Conservation (phyloP, 2,888 invertebrate species). For the Elgonia sp. region DNA sequence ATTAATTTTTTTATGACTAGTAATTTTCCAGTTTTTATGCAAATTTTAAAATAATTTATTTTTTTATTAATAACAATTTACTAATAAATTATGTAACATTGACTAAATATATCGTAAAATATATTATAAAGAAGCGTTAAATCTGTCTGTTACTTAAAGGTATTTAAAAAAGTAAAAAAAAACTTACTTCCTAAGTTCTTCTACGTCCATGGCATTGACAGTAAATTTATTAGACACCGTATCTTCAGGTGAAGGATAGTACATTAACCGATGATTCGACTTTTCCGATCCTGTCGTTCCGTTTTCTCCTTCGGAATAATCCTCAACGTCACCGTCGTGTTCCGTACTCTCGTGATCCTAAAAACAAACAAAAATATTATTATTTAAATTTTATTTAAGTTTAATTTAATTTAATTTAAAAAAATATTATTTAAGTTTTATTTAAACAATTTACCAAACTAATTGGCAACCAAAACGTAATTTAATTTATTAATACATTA, state of each 20-base stretch:
- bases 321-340: constrained; percentile 95
- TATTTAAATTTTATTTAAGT: background rate
- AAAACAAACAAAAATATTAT: background rate
- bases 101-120: too few relatives aligned
- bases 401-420: too few relatives aligned
- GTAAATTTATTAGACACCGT: constrained; percentile 92
- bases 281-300: constrained; percentile 91
- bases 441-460: too few relatives aligned
- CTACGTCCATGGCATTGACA: constrained; percentile 95
- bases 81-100: constrained; percentile 77
- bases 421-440: too few relatives aligned
- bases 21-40: too few relatives aligned
- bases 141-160: too few relatives aligned
- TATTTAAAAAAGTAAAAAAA: background rate
- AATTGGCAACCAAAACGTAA: background rate
- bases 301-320: constrained; percentile 92
- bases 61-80: too few relatives aligned
- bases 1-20: too few relatives aligned
- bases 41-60: too few relatives aligned
- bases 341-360: constrained; percentile 91
- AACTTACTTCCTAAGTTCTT: constrained; percentile 92
- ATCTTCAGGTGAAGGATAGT: constrained; percentile 91
- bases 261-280: constrained; percentile 89
- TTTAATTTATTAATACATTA: constrained; percentile 82
- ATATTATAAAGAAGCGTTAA: too few relatives aligned